Base-by-base conservation (phyloP, 2,113 vertebrate species). In the Platycercus adscitus region DNA sequence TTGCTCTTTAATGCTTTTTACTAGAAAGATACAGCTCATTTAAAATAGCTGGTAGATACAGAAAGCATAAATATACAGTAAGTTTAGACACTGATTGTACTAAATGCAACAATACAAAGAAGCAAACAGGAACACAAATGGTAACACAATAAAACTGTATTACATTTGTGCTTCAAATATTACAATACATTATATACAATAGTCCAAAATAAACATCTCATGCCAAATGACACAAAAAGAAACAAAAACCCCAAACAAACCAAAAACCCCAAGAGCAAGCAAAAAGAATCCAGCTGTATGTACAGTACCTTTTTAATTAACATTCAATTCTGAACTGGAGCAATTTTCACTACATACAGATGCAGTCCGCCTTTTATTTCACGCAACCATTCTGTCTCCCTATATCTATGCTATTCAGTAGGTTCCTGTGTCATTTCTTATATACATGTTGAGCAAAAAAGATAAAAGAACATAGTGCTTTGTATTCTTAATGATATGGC, bases 131-230 rank as follows among this genome's bases (percentile, higher is more conserved):
- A 98, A 98, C 98, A 98, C 98, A 97, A 98, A 98, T 96, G 93
- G 98, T 99, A 99, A 99, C 99, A 99, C 99, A 99, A 99, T 99
- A 99, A 99, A 99, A 99, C 99, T 99, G 99, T 99, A 99, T 99
- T 99, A 99, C 99, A 99, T 99, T 99, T 99, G 99, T 99, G 99
- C 98, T 99, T 99, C 98, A 98, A 98, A 98, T 99, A 98, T 99
- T 99, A 99, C 99, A 99, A 98, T 99, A 99, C 98, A 98, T 97
- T 99, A 99, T 99, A 97, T 99, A 99, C 99, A 99, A 98, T 98
- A 97, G 98, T 98, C 98, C 99, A 98, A 99, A 99, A 99, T 99
- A 99, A 99, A 98, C 98, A 99, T 99, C 98, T 99, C 99, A 99
- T 99, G 99, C 99, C 98, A 98, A 98, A 97, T 98, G 98, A 99